phyloP scores from a whole-genome alignment of 2,113 vertebrate species.

The Corythaixoides concolor region DNA sequence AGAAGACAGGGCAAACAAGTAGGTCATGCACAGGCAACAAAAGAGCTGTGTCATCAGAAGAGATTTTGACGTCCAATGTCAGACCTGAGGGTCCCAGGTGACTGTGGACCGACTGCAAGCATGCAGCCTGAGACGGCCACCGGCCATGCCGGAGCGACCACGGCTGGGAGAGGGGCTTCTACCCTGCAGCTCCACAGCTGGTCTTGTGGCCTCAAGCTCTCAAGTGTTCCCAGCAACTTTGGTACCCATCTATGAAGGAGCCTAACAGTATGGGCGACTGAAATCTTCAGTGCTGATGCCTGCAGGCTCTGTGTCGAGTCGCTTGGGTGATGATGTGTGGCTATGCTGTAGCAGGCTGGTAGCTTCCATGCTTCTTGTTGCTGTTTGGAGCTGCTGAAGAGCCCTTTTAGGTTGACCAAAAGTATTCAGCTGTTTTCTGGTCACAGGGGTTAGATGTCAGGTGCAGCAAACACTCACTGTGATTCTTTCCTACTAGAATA shows the following conservation, averaged over 20 bases:
- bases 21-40: background rate
- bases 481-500: background rate
- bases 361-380: background rate
- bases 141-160: fast-evolving
- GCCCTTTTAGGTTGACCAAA: background rate
- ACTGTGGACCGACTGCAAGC: background rate
- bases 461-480: fast-evolving
- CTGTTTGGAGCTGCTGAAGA: background rate
- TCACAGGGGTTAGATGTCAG: background rate
- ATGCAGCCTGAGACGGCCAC: background rate
- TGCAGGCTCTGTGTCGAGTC: fast-evolving
- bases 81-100: background rate
- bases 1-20: background rate
- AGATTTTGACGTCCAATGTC: background rate
- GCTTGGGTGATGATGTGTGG: background rate
- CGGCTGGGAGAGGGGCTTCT: fast-evolving
- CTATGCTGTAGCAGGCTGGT: background rate
- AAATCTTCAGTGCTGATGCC: background rate
- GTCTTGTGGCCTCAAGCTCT: fast-evolving
- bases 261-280: background rate
- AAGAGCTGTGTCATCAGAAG: background rate
- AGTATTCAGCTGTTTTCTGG: background rate
- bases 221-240: background rate
- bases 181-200: background rate
- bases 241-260: fast-evolving